Conservation (phyloP, 2,113 vertebrate genomes). For the Prionailurus bengalensis region DNA sequence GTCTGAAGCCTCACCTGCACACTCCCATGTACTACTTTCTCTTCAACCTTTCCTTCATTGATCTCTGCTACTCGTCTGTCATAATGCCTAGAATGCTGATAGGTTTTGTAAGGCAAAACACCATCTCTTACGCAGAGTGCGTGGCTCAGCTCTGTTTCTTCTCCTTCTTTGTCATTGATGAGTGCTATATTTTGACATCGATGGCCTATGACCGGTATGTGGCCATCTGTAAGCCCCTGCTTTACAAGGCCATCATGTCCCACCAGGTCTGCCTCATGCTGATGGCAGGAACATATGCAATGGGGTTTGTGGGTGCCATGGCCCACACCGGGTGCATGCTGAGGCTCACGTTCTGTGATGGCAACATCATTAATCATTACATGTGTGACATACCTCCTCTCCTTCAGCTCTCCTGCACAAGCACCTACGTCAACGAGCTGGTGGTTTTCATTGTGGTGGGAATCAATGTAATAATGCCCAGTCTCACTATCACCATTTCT, state of each 20-base stretch:
- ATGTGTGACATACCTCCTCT: slow-evolving; percentile 67
- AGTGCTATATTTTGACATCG: slow-evolving; percentile 43
- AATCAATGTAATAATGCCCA: slow-evolving; percentile 4
- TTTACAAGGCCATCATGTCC: slow-evolving; percentile 40
- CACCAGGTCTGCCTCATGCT: not conserved
- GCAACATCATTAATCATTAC: slow-evolving; percentile 34
- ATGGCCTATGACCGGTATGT: slow-evolving; percentile 65
- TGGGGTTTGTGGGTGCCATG: not conserved
- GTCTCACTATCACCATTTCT: slow-evolving; percentile 18
- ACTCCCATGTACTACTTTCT: slow-evolving; percentile 79
- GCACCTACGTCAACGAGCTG: slow-evolving; percentile 17
- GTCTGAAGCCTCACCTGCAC: not conserved
- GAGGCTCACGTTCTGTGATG: slow-evolving; percentile 54
- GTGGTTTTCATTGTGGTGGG: slow-evolving; percentile 46
- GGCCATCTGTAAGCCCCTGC: slow-evolving; percentile 47
- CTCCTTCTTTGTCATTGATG: slow-evolving; percentile 26
- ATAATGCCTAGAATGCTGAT: slow-evolving; percentile 61
- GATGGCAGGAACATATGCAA: not conserved
- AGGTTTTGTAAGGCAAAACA: not conserved
- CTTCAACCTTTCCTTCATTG: slow-evolving; percentile 65
- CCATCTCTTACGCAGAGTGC: slow-evolving; percentile 31
- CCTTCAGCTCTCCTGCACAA: slow-evolving; percentile 64
- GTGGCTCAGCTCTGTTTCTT: slow-evolving; percentile 57
- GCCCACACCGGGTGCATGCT: not conserved
- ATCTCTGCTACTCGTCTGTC: slow-evolving; percentile 69